Percentiles rank a stretch among this genome's conserved stretches.
These are phyloP conservation scores for Aspidoscelis tigris DNA, from an alignment of 2,113 vertebrate species.

Conservation along the genomic window DNA sequence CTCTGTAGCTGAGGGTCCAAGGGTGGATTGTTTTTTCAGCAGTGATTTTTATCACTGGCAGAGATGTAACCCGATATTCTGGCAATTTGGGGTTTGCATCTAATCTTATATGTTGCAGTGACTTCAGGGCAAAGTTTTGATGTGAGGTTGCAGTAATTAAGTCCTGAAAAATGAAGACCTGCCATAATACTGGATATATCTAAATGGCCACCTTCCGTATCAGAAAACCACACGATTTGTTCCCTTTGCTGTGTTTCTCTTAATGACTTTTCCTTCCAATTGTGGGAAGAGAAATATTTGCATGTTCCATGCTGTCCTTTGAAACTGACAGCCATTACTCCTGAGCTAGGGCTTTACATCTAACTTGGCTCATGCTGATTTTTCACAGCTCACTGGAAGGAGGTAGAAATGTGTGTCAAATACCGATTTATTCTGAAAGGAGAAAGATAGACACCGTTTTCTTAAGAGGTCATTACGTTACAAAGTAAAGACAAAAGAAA, in stretches of 20 bases:
- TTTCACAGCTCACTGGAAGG: not conserved
- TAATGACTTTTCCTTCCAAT: no score
- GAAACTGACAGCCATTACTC: no score
- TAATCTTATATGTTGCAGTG: not conserved
- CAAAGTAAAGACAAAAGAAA: no score
- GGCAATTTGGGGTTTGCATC: not conserved
- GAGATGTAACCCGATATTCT: not conserved
- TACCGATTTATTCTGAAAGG: not conserved
- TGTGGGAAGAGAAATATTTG: not conserved
- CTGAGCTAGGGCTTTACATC: not conserved
- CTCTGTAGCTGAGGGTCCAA: no score
- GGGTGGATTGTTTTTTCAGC: not conserved
- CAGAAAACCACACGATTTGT: not conserved
- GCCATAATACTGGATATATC: not conserved
- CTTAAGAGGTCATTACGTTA: not conserved
- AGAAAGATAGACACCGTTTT: not conserved
- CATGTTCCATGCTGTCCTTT: not conserved
- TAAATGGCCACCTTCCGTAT: not conserved
- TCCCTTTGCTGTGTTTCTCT: not conserved
- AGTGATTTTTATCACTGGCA: not conserved
- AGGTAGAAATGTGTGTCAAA: not conserved
- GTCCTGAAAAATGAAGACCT: not conserved
- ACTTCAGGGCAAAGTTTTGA: not conserved
- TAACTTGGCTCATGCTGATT: not conserved
- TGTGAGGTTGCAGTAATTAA: no score